Percentiles rank a stretch among this genome's conserved stretches.
Conservation (phyloP, 2,888 invertebrate species). For the Dyspetes luteomarginatus region DNA sequence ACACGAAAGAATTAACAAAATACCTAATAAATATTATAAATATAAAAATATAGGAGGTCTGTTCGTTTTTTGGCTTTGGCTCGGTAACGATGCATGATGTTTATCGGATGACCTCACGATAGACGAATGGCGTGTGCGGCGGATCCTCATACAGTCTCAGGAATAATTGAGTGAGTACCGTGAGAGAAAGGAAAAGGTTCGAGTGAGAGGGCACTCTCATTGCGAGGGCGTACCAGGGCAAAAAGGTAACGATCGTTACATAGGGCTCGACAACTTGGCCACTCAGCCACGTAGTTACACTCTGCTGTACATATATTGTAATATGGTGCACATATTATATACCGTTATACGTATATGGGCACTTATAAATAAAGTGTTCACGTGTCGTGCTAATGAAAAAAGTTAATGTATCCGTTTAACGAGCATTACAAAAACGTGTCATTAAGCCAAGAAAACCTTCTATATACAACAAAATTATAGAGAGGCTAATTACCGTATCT, state of each 20-base stretch:
- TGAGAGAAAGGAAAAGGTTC: background rate
- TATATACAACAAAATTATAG: background rate
- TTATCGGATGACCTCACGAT: conserved; percentile 52
- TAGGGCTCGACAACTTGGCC: conserved; percentile 43
- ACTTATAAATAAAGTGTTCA: conserved; percentile 72
- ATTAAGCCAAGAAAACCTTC: background rate
- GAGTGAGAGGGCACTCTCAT: background rate
- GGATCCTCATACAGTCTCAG: conserved; percentile 36
- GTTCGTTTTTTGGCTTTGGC: conserved; percentile 7
- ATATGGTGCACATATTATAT: background rate
- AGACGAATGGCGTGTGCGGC: conserved; percentile 15
- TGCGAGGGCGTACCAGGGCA: conserved; percentile 67
- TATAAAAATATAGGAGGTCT: background rate
- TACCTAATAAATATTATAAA: no score
- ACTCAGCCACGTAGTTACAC: conserved; percentile 41
- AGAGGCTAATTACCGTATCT: background rate
- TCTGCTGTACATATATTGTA: conserved; percentile 3
- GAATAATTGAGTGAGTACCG: background rate
- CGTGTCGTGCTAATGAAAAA: conserved; percentile 80
- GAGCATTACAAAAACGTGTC: conserved; percentile 74
- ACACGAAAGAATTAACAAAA: no score
- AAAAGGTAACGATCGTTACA: conserved; percentile 62
- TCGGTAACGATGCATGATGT: conserved; percentile 27
- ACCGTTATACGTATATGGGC: background rate
- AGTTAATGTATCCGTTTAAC: conserved; percentile 79